phyloP scores from a whole-genome alignment of 2,113 vertebrate genomes.

The Sinocyclocheilus maitianheensis region DNA sequence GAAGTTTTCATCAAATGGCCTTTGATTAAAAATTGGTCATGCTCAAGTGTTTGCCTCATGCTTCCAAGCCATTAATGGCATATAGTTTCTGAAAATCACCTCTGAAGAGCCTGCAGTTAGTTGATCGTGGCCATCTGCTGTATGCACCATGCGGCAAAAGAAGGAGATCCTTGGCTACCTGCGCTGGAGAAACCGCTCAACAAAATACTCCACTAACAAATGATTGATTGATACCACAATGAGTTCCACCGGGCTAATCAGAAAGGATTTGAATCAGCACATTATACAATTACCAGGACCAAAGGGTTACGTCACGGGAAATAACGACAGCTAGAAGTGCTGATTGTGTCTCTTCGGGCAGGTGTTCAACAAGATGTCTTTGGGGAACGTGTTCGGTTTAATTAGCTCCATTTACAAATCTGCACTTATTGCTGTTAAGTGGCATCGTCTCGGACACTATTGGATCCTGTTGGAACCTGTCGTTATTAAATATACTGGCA shows the following conservation, averaged over 20 bases:
- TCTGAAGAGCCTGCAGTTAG: constrained; percentile 1
- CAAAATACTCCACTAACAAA: constrained; percentile 8
- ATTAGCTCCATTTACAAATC: constrained; percentile 68
- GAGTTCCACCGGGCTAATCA: constrained; percentile 19
- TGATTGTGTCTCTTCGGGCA: constrained; percentile 38
- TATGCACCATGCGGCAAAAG: neutral
- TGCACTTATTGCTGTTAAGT: constrained; percentile 59
- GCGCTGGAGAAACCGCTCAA: neutral
- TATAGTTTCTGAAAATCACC: neutral
- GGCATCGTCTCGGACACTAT: constrained; percentile 60
- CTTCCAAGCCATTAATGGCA: neutral
- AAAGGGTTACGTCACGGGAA: neutral
- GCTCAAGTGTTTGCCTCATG: neutral
- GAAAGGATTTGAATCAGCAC: constrained; percentile 34
- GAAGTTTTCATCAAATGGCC: neutral
- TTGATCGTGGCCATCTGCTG: neutral
- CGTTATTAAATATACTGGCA: constrained; percentile 17
- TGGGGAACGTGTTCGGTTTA: constrained; percentile 52
- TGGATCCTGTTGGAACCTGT: constrained; percentile 34
- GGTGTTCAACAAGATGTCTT: constrained; percentile 60
- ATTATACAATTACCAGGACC: constrained; percentile 26
- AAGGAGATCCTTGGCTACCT: neutral
- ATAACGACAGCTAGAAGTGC: constrained; percentile 7
- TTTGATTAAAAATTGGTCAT: constrained; percentile 4
- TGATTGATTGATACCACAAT: constrained; percentile 28